Evolutionary conservation across 2,113 vertebrate species (phyloP), one percentile per base, ranked within the genome.

Genomic region (Sisor rabdophorus): DNA sequence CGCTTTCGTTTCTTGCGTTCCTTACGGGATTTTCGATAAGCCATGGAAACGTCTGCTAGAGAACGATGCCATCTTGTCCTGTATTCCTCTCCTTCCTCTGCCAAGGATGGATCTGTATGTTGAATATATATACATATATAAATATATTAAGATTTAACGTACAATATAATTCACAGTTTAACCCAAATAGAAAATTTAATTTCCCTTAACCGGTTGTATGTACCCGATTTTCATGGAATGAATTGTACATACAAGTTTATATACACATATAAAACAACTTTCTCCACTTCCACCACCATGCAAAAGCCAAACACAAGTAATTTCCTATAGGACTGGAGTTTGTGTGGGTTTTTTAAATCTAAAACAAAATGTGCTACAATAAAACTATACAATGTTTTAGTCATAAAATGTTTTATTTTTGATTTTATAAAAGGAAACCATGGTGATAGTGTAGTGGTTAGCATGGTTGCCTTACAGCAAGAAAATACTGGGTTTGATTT

Each of bases 1-100:
- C 76, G 73, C 7, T 60, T 59, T 10, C 76, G 67, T n/a, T 72
- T 79, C 30, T 78, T 83, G 22, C 54, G 67, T 64, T 85, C 80
- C 32, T 81, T 83, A 28, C 75, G 74, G 47, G 75, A 59, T 40
- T 10, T 79, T 70, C 87, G 44, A 2, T 0, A 0, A 4, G 0
- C 55, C 6, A 69, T 55, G 5, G 81, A 32, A 32, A 74, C 12
- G 0, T 72, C 79, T 0, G 53, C 32, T 0, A 86, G 82, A 0
- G 92, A 91, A 13, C 92, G 93, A 11, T 89, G 87, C 3, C 91
- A 91, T 60, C 93, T 89, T 71, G 85, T 82, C 71, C 84, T 84
- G 53, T 87, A 82, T 54, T 86, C 81, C 48, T 92, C 89, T 0
- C 63, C 79, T 55, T 90, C 81, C 55, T 93, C 90, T 0, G 61